Base-by-base conservation (phyloP, 2,797 vertebrate species). In the Arnoldichthys spilopterus region DNA sequence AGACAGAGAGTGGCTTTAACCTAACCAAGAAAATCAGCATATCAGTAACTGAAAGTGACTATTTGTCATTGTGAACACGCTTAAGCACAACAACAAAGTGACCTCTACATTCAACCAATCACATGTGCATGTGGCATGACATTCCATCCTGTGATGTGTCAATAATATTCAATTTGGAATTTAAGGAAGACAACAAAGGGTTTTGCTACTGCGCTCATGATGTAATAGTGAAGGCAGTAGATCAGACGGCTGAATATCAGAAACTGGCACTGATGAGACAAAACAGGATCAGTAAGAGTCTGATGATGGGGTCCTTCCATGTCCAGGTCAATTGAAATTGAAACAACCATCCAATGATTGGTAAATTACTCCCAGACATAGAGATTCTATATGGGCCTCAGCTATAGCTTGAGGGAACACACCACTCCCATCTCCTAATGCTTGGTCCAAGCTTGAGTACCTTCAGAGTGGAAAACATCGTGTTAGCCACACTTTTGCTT, bases 291-390 rank as follows among this genome's bases (percentile, higher is more conserved):
- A 82, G 84, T 86, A 79, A 82, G 73, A 85, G 69, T 76, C 70
- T 62, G 83, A 83, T 69, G 78, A 82, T 85, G 87, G 54, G 74
- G 80, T 67, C 51, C 62, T 79, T 80, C 68, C 61, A 78, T 86
- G 81, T 87, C 84, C 86, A 86, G 75, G 78, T 78, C 74, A 83
- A 80, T 81, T 83, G 72, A 78, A 85, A 83, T 61, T 78, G 62
- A 78, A 83, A 91, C 88, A 89, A 90, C 90, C 86, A 90, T 83
- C 87, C 83, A 87, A 83, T 90, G 83, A 87, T 82, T 37, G 73
- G 82, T 83, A 92, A 90, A 92, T 92, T 85, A 89, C 87, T 90
- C 79, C 89, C 89, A 91, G 90, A 88, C 85, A 84, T 80, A 74
- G 77, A 78, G 56, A 77, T 69, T 82, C 84, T 79, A 82, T 87